Evolutionary conservation across 1,140 invertebrate species (phyloP).

Genomic region (Zophobas atratus): DNA sequence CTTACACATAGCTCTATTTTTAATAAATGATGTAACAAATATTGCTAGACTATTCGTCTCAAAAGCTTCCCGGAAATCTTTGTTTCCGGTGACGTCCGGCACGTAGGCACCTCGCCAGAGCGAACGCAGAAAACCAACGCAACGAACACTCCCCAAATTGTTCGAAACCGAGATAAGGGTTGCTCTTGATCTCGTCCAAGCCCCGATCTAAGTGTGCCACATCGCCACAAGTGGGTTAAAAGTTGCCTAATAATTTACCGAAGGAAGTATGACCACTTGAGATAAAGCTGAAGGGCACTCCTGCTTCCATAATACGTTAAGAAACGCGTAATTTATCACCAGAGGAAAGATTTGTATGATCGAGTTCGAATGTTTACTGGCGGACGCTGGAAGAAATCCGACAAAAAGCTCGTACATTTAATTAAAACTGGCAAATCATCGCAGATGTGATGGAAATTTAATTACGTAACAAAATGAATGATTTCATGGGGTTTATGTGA

Average conservation of each 20-base stretch:
- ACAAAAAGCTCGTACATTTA: slow-evolving; percentile 33
- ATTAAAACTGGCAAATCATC: slow-evolving; percentile 36
- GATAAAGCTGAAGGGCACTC: slow-evolving; percentile 22
- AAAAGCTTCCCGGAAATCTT: too few relatives aligned
- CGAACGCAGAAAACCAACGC: too few relatives aligned
- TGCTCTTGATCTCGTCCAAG: slow-evolving; percentile 1
- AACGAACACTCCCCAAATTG: too few relatives aligned
- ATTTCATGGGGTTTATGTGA: slow-evolving; percentile 27
- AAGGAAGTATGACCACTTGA: slow-evolving; percentile 41
- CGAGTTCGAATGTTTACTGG: slow-evolving; percentile 5
- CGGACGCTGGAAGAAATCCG: slow-evolving; percentile 3
- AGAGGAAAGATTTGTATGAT: slow-evolving; percentile 31
- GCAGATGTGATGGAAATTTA: slow-evolving; percentile 38
- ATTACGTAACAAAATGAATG: slow-evolving; percentile 33
- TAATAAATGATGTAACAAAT: too few relatives aligned
- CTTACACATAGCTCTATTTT: too few relatives aligned
- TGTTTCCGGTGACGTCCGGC: too few relatives aligned
- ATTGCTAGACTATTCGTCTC: too few relatives aligned
- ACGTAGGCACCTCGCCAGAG: too few relatives aligned
- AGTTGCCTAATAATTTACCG: slow-evolving; percentile 23
- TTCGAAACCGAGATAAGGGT: not conserved
- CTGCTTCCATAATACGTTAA: slow-evolving; percentile 31
- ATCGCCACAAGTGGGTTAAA: slow-evolving; percentile 32
- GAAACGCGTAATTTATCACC: slow-evolving; percentile 19
- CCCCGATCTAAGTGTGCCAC: slow-evolving; percentile 9